A percentile compares a stretch with the other conserved stretches of the same genome.
Evolutionary conservation across 2,797 vertebrate genomes (phyloP).

Genomic region (Centropyge bicolor): DNA sequence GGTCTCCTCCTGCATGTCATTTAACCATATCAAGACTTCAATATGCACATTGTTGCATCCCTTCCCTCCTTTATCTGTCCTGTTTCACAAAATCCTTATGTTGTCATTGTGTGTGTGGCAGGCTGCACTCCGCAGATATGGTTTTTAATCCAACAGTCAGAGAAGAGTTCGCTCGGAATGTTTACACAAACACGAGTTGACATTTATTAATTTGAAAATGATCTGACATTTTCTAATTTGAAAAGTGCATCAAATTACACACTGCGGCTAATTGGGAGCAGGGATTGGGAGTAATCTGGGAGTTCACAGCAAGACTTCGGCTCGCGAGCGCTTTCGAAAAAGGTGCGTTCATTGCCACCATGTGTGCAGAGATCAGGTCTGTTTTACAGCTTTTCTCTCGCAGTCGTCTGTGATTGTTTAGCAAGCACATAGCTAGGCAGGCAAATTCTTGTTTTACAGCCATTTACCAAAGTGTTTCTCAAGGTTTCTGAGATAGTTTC

Average conservation of each 20-base stretch:
- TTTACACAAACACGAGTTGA: constrained; percentile 39
- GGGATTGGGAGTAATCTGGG: constrained; percentile 48
- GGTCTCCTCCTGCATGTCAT: neutral
- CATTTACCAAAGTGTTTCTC: constrained; percentile 71
- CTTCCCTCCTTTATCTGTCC: constrained; percentile 4
- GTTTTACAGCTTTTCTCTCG: constrained; percentile 61
- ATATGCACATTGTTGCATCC: neutral
- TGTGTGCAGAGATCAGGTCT: constrained; percentile 64
- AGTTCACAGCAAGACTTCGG: constrained; percentile 43
- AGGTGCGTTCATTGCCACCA: constrained; percentile 69
- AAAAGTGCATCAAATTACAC: constrained; percentile 47
- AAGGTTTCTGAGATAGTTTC: constrained; percentile 53
- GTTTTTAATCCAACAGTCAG: constrained; percentile 1
- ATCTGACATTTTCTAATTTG: constrained; percentile 17
- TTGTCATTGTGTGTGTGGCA: neutral
- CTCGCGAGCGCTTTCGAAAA: constrained; percentile 49
- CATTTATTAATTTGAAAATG: constrained; percentile 37
- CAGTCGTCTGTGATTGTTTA: constrained; percentile 64
- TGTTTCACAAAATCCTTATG: constrained; percentile 8
- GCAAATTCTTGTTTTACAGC: constrained; percentile 73
- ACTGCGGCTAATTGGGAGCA: constrained; percentile 58
- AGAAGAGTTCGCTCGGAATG: constrained; percentile 16
- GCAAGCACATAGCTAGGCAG: constrained; percentile 66
- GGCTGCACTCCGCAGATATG: constrained; percentile 5
- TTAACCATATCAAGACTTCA: neutral